Conservation (phyloP, 2,797 vertebrate species). For the Dipus sagitta region DNA sequence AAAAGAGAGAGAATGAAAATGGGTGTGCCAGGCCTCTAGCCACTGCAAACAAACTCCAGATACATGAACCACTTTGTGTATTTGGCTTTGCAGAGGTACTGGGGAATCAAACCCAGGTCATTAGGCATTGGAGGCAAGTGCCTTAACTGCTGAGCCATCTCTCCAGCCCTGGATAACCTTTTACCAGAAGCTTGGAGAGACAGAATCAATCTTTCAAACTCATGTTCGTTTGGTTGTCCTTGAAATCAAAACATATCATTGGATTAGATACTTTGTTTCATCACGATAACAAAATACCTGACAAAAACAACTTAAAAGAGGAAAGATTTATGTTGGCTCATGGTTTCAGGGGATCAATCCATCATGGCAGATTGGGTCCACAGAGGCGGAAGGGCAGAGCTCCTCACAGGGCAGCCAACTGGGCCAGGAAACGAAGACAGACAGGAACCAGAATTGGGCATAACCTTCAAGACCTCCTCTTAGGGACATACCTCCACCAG, state of each 20-base stretch:
- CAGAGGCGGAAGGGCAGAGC: background rate
- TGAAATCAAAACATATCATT: conserved; percentile 47
- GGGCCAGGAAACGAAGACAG: background rate
- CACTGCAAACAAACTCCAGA: too few relatives aligned
- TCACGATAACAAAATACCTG: background rate
- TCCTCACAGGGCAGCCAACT: background rate
- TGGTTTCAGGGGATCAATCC: background rate
- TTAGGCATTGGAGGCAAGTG: too few relatives aligned
- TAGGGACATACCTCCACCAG: too few relatives aligned
- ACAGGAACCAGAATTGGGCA: background rate
- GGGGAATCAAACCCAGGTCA: too few relatives aligned
- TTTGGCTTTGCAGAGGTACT: too few relatives aligned
- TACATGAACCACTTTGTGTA: too few relatives aligned
- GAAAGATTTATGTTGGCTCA: background rate
- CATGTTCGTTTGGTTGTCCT: background rate
- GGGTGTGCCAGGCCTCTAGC: too few relatives aligned
- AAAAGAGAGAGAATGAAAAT: too few relatives aligned
- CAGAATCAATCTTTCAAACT: conserved; percentile 42
- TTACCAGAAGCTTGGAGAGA: conserved; percentile 43
- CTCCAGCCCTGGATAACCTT: background rate
- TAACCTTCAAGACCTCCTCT: background rate
- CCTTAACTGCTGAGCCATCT: too few relatives aligned
- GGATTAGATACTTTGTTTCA: background rate
- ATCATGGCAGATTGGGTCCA: background rate
- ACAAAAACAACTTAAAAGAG: background rate